Base-by-base conservation (phyloP, 2,113 vertebrate species). In the Salvelinus alpinus region DNA sequence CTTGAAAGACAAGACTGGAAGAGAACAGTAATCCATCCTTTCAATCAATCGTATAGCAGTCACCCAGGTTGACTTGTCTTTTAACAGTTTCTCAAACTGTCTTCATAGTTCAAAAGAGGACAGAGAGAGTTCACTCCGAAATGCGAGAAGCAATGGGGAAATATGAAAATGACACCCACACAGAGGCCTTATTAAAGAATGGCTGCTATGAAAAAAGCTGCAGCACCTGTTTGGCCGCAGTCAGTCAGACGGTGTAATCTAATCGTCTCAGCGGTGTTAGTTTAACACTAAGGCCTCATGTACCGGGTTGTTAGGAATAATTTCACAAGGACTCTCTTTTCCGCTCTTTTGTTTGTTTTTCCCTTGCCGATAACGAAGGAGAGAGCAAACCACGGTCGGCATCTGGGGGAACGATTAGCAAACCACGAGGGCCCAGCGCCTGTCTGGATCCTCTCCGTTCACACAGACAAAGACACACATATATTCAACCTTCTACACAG, bases 261-360 rank as follows among this genome's bases (percentile, higher is more conserved):
- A 90, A 89, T 90, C 80, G 68, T n/a, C 44, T 44, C n/a, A 73
- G 70, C 77, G 48, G 74, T 90, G 84, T 91, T 87, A 75, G 72
- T 90, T 90, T 87, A 88, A 88, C 82, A 80, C 75, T 29, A 70
- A 62, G 67, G 76, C 34, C 54, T 47, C 38, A 27, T 71, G 47
- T 59, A n/a, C n/a, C n/a, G 51, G 47, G 44, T 29, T 47, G 67
- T n/a, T 44, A 70, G 38, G 44, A 79, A 71, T 72, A 77, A 78
- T 76, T 86, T 82, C 60, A 71, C 5, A 20, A 69, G 70, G 74
- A 77, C 51, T 86, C 24, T 77, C 60, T 22, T 76, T 85, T 78
- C 83, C 65, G 65, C 75, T 76, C 62, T 1, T 62, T 71, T 80
- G 82, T 80, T 84, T 85, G 77, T 88, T 87, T 82, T 89, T 72